phyloP scores from a whole-genome alignment of 2,113 vertebrate genomes.

The Forbesichthys papilliferus region DNA sequence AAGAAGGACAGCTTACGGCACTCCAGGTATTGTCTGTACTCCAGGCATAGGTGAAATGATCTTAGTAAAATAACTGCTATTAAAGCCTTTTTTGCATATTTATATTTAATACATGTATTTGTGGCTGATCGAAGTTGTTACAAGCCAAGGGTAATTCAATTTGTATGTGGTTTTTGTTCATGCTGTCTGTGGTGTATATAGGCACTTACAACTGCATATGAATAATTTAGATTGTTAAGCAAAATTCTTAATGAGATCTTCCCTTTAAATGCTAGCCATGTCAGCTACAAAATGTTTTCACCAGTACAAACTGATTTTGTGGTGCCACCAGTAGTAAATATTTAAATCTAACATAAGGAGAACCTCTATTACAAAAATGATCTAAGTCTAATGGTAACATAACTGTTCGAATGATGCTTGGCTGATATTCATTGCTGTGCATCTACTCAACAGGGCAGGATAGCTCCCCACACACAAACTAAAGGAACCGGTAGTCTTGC shows the following conservation, averaged over 20 bases:
- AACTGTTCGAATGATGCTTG: slow-evolving; percentile 27
- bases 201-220: too few relatives aligned
- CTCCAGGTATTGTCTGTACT: slow-evolving; percentile 81
- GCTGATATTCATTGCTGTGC: slow-evolving; percentile 22
- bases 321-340: neutral
- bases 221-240: too few relatives aligned
- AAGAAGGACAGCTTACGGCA: slow-evolving; percentile 97
- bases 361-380: too few relatives aligned
- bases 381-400: slow-evolving; percentile 19
- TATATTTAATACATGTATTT: neutral
- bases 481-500: slow-evolving; percentile 39
- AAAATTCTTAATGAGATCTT: neutral
- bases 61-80: too few relatives aligned
- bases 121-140: neutral
- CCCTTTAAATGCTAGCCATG: slow-evolving; percentile 2
- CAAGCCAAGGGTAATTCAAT: too few relatives aligned
- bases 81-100: too few relatives aligned
- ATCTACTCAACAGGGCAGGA: slow-evolving; percentile 29
- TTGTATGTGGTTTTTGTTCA: slow-evolving; percentile 14
- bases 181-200: slow-evolving; percentile 16
- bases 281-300: slow-evolving; percentile 4
- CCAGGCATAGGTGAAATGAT: neutral
- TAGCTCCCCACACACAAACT: slow-evolving; percentile 51
- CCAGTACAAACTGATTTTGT: neutral
- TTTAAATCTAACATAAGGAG: too few relatives aligned